Evolutionary conservation across 2,797 vertebrate genomes (phyloP).

Genomic region (Tinamus major): DNA sequence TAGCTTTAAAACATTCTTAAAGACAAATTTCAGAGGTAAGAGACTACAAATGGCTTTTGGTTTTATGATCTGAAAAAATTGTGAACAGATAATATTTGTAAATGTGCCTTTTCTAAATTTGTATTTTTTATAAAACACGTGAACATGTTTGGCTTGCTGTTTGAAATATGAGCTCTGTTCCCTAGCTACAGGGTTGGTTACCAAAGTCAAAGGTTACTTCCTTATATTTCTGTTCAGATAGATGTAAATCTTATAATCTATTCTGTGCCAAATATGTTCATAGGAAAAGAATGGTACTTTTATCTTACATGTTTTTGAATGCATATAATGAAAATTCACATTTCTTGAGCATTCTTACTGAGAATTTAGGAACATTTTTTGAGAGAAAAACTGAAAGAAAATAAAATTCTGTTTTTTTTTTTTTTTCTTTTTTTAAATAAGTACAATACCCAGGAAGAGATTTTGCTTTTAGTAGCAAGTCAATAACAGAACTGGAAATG

Average conservation of each 20-base stretch:
- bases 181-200: not conserved
- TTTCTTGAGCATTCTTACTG: not conserved
- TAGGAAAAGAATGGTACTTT: not conserved
- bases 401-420: too few species aligned
- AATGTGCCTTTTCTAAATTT: not conserved
- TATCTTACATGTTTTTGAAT: not conserved
- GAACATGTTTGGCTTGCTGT: not conserved
- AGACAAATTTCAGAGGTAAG: not conserved
- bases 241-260: not conserved
- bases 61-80: not conserved
- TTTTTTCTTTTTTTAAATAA: not conserved
- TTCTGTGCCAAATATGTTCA: not conserved
- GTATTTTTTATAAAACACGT: accelerated
- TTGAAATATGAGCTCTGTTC: not conserved
- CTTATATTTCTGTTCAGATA: not conserved
- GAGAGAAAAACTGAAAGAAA: not conserved
- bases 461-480: not conserved
- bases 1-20: not conserved
- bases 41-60: not conserved
- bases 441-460: not conserved
- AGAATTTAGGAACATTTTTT: not conserved
- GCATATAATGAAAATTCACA: not conserved
- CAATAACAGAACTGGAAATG: not conserved
- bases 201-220: not conserved
- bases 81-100: not conserved